Evolutionary conservation across 2,888 invertebrate genomes (phyloP).

Genomic region (Caenorhabditis angaria): DNA sequence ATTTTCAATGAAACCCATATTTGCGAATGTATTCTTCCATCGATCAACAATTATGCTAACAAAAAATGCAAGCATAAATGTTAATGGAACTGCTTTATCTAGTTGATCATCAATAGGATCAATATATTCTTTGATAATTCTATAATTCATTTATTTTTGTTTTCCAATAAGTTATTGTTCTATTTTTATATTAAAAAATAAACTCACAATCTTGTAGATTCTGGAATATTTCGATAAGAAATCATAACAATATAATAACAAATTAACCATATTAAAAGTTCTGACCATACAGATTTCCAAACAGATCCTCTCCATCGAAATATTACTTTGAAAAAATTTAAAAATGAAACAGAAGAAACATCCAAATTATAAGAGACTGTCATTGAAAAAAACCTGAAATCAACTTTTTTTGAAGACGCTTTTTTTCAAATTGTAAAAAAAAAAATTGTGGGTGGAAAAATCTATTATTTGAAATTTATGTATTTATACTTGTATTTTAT

Average conservation of each 20-base stretch:
- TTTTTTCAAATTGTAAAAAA: too few species aligned
- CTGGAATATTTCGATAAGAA: slow-evolving; percentile 38
- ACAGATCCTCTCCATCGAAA: slow-evolving; percentile 60
- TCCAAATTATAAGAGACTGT: slow-evolving; percentile 67
- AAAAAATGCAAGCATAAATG: slow-evolving; percentile 61
- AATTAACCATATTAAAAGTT: slow-evolving; percentile 56
- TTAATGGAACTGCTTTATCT: slow-evolving; percentile 51
- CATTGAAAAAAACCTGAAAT: slow-evolving; percentile 39
- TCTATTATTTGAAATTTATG: neutral
- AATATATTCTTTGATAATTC: slow-evolving; percentile 16
- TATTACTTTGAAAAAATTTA: slow-evolving; percentile 47
- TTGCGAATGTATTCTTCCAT: slow-evolving; percentile 54
- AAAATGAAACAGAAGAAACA: slow-evolving; percentile 55
- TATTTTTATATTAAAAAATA: neutral
- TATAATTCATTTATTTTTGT: slow-evolving; percentile 19
- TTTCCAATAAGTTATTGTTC: too few species aligned
- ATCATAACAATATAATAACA: slow-evolving; percentile 52
- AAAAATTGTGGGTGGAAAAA: neutral
- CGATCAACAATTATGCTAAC: slow-evolving; percentile 58
- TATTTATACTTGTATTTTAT: neutral
- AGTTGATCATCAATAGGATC: slow-evolving; percentile 17
- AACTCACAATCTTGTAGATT: neutral
- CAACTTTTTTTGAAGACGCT: too few species aligned
- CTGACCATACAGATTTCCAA: slow-evolving; percentile 62
- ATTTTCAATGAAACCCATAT: slow-evolving; percentile 56